Evolutionary conservation across 2,888 invertebrate species (phyloP).

Genomic region (Anthoptus insignis): DNA sequence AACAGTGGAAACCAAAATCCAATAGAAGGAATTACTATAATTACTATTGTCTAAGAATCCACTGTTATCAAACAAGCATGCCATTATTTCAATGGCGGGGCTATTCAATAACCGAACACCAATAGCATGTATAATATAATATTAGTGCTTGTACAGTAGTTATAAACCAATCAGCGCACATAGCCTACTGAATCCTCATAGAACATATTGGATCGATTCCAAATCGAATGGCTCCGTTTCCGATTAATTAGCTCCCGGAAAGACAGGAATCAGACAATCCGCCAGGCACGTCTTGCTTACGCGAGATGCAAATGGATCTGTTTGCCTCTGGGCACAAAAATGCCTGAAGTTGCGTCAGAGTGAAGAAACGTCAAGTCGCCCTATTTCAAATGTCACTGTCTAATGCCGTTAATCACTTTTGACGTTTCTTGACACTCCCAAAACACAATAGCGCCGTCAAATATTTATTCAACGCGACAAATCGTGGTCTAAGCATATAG

Average conservation of each 20-base stretch:
- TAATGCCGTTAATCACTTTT: too few relatives aligned
- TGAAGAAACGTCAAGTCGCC: too few relatives aligned
- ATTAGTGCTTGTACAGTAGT: constrained; percentile 1
- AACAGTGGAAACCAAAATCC: background rate
- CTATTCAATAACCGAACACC: constrained; percentile 7
- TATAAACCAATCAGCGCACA: constrained; percentile 20
- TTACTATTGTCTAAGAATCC: background rate
- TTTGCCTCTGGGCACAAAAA: too few relatives aligned
- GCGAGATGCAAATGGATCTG: too few relatives aligned
- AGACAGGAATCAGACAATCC: constrained; percentile 14
- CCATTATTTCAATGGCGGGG: background rate
- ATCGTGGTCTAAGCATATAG: too few relatives aligned
- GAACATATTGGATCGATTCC: constrained; percentile 38
- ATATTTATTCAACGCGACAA: too few relatives aligned
- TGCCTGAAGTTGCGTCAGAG: too few relatives aligned
- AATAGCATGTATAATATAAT: constrained; percentile 1
- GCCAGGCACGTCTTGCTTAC: too few relatives aligned
- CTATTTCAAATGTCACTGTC: too few relatives aligned
- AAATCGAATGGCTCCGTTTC: constrained; percentile 31
- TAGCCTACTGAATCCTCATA: constrained; percentile 10
- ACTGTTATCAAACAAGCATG: background rate
- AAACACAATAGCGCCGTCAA: too few relatives aligned
- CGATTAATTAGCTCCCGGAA: constrained; percentile 38
- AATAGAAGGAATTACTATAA: background rate
- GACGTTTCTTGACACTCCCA: too few relatives aligned